phyloP scores from a whole-genome alignment of 2,888 invertebrate genomes.

The Aleiodes testaceus region DNA sequence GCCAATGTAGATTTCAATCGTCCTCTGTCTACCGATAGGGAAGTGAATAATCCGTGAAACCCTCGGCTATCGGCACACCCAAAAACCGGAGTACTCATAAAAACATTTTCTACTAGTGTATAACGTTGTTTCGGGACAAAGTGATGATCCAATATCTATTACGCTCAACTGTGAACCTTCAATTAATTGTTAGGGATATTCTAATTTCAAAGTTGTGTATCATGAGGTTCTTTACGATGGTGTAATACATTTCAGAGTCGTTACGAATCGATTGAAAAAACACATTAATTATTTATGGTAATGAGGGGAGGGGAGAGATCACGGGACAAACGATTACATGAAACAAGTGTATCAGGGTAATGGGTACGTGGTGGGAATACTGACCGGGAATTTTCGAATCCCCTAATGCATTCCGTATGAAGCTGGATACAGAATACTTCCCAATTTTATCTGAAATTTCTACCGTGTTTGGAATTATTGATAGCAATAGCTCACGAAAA shows the following conservation, averaged over 20 bases:
- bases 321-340: conserved; percentile 47
- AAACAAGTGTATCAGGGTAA: conserved; percentile 37
- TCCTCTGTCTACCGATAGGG: conserved; percentile 60
- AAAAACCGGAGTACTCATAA: neutral
- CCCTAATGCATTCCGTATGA: conserved; percentile 51
- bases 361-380: conserved; percentile 49
- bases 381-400: conserved; percentile 42
- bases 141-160: conserved; percentile 61
- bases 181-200: too few species aligned
- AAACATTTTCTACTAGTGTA: neutral
- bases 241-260: too few species aligned
- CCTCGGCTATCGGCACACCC: conserved; percentile 1
- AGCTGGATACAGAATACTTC: conserved; percentile 22
- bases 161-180: too few species aligned
- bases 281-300: neutral
- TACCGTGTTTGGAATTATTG: too few species aligned
- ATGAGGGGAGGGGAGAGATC: conserved; percentile 30
- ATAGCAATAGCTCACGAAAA: neutral
- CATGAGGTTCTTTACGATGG: too few species aligned
- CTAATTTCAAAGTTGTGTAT: too few species aligned
- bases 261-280: neutral
- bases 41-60: conserved; percentile 60
- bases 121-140: conserved; percentile 42
- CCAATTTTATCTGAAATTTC: too few species aligned
- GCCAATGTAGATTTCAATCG: conserved; percentile 66